A percentile compares a stretch with the other conserved stretches of the same genome.
phyloP scores from a whole-genome alignment of 2,797 vertebrate species.

The Anisognathus igniventris region DNA sequence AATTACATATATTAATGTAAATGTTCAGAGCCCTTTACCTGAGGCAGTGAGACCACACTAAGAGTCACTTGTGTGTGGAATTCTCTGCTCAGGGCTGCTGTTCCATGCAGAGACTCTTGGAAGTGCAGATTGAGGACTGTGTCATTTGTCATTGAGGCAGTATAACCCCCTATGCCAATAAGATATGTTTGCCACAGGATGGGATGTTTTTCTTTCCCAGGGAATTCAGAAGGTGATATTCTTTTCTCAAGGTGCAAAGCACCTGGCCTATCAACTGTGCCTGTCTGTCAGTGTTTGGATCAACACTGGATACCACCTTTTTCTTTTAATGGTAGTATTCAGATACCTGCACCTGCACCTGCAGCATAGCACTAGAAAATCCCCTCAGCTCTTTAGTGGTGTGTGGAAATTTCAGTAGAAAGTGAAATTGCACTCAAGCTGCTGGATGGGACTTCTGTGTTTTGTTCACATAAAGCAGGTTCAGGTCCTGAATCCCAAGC shows the following conservation, averaged over 20 bases:
- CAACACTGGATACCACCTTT: background rate
- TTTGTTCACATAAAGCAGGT: background rate
- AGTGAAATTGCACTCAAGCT: background rate
- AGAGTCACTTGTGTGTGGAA: background rate
- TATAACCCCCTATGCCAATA: background rate
- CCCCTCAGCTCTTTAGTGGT: background rate
- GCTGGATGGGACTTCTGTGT: background rate
- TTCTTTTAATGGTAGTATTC: background rate
- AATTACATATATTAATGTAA: background rate
- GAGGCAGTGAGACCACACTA: background rate
- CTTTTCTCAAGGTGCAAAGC: background rate
- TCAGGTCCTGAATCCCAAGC: background rate
- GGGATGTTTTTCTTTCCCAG: background rate
- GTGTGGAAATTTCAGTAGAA: background rate
- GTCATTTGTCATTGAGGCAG: background rate
- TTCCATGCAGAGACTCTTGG: background rate
- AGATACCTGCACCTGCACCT: background rate
- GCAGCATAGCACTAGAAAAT: background rate
- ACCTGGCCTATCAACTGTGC: rapidly evolving
- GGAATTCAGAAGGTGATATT: background rate
- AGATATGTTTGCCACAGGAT: background rate
- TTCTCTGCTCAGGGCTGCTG: background rate
- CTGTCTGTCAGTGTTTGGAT: background rate
- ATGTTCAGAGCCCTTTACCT: background rate
- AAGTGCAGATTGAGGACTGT: background rate